Evolutionary conservation across 2,113 vertebrate genomes (phyloP), one percentile per base, ranked within the genome.

Genomic region (Rhynchomys soricoides): DNA sequence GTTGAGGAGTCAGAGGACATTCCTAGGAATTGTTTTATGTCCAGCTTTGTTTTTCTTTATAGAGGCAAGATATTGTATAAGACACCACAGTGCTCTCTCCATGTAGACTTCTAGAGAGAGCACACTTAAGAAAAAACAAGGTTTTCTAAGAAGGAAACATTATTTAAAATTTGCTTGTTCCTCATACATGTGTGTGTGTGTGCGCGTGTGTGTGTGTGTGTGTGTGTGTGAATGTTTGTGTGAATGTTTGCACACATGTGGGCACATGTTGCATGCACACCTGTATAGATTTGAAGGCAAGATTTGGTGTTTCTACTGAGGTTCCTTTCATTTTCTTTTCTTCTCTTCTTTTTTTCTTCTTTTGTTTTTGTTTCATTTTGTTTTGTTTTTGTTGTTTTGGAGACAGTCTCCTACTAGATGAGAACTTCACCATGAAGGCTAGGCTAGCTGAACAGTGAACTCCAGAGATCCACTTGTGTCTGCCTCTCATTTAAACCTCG

Each of bases 11-110:
- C n/a, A 62, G 40, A 24, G 40, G 48, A 73, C 50, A 6, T 55
- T 22, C 75, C 10, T 73, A 29, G 43, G 34, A 5, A 59, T 96
- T 77, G 45, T 17, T 92, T 96, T 66, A n/a, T 95, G 86, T 78
- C 64, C 7, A 43, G 57, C 50, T 91, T 71, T 52, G 78, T 50
- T 91, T 74, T 50, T 68, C 66, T 34, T 66, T 86, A 0, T 89
- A 29, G 91, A 82, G 90, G 55, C 7, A 37, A 34, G 19, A 71
- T 81, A 74, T 62, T 81, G 2, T 26, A 7, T 55, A 59, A 74
- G 19, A 50, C 16, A 78, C 4, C 6, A 55, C 55, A 57, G 24
- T 31, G 29, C 48, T 50, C 6, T 29, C 7, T 87, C 13, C 34
- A n/a, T 86, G 68, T 13, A n/a, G 43, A 74, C 45, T 73, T 31